Base-by-base conservation (phyloP, 2,797 vertebrate genomes). In the Cossypha niveicapilla region DNA sequence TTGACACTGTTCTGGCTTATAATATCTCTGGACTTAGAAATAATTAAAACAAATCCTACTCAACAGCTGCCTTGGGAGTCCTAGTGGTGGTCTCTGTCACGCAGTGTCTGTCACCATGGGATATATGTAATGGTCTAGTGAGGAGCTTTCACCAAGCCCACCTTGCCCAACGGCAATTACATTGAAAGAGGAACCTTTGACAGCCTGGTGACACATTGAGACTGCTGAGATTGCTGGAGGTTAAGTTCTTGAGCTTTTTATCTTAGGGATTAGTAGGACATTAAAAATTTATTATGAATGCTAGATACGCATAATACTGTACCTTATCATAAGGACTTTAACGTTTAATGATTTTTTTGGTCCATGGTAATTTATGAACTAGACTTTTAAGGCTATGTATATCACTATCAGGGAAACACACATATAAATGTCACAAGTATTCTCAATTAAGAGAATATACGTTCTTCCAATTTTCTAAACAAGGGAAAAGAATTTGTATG, bases 321-420 rank as follows among this genome's bases (percentile, higher is more conserved):
- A 97, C 95, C 97, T 98, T 97, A 98, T 97, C 94, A 96, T 97
- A 96, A 97, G 87, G 96, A 97, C 95, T 98, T 98, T 97, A 98
- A 98, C 96, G 96, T 98, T 98, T 98, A 98, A 98, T 98, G 98
- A 98, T 98, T 98, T 92, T 68, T 97, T 93, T 96, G 92, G 96
- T 97, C 96, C 97, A 97, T 91, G 82, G 96, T 98, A 98, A 98
- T 98, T 98, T 98, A 98, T 97, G 98, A 98, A 98, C 97, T 97
- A 96, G 97, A 98, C 97, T 96, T 83, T 94, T 92, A 86, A 89
- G 77, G 74, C 78, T 81, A 68, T 78, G 28, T 76, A 32, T 95
- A 81, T 80, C 10, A 35, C 54, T 79, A 50, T 73, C 48, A 92
- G 92, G 66, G 81, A 94, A 95, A 93, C 60, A 85, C n/a, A 73